Evolutionary conservation across 2,888 invertebrate species (phyloP).

Genomic region (Unio pictorum): DNA sequence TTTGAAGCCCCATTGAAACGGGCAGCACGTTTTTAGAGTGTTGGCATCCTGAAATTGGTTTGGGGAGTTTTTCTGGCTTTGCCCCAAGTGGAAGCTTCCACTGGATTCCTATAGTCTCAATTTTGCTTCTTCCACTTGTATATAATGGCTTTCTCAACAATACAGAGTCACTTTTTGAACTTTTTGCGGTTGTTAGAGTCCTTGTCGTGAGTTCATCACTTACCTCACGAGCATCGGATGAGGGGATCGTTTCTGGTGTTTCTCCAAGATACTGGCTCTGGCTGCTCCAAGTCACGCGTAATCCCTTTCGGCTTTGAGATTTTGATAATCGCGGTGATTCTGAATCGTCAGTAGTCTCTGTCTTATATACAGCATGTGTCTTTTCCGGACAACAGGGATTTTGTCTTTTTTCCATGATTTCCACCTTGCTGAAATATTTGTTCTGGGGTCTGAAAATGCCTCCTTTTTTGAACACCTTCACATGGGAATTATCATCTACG

Average conservation of each 20-base stretch:
- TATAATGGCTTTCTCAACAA: constrained; percentile 13
- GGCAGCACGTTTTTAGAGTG: constrained; percentile 40
- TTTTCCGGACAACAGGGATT: no score
- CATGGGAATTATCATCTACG: constrained; percentile 41
- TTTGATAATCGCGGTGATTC: constrained; percentile 5
- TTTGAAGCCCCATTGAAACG: constrained; percentile 36
- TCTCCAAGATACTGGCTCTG: constrained; percentile 25
- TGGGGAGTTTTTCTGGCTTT: constrained; percentile 3
- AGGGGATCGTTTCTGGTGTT: constrained; percentile 1
- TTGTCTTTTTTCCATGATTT: background rate
- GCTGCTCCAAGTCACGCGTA: constrained; percentile 47
- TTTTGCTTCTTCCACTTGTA: constrained; percentile 25
- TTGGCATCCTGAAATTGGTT: constrained; percentile 4
- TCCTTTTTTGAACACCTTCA: constrained; percentile 45
- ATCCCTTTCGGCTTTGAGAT: constrained; percentile 32
- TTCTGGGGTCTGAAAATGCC: constrained; percentile 45
- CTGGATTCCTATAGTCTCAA: constrained; percentile 43
- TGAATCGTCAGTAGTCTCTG: no score
- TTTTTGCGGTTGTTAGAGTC: constrained; percentile 17
- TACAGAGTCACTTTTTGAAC: constrained; percentile 19
- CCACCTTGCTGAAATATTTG: constrained; percentile 32
- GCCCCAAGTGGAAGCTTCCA: constrained; percentile 35
- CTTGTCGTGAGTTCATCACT: constrained; percentile 9
- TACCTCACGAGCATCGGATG: constrained; percentile 9
- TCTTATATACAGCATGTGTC: no score